phyloP scores from a whole-genome alignment of 2,888 invertebrate genomes.

The Drosophila recens region DNA sequence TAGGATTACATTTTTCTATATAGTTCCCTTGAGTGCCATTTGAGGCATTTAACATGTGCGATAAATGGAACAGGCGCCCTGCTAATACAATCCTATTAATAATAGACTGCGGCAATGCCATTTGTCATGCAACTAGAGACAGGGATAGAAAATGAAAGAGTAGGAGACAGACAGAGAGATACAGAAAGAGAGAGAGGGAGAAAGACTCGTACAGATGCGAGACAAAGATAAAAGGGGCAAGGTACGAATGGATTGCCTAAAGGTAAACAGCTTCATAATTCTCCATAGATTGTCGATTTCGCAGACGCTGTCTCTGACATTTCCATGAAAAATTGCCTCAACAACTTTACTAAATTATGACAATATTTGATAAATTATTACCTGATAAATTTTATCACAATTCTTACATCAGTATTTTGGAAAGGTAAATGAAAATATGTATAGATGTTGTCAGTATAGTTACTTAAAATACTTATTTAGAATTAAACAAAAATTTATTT shows the following conservation, averaged over 20 bases:
- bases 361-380: slow-evolving; percentile 38
- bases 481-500: background rate
- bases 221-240: slow-evolving; percentile 19
- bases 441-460: background rate
- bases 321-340: slow-evolving; percentile 55
- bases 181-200: slow-evolving; percentile 10
- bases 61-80: slow-evolving; percentile 72
- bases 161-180: slow-evolving; percentile 10
- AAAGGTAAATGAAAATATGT: slow-evolving; percentile 4
- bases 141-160: slow-evolving; percentile 1
- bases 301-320: slow-evolving; percentile 49
- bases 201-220: slow-evolving; percentile 5
- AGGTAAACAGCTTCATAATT: slow-evolving; percentile 66
- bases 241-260: slow-evolving; percentile 38
- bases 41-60: slow-evolving; percentile 72
- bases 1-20: slow-evolving; percentile 49
- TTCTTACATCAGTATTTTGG: slow-evolving; percentile 15
- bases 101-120: slow-evolving; percentile 73
- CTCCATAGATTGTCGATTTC: slow-evolving; percentile 63
- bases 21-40: slow-evolving; percentile 75
- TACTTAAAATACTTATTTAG: background rate
- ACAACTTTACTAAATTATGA: slow-evolving; percentile 48
- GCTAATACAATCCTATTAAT: slow-evolving; percentile 76
- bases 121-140: slow-evolving; percentile 63
- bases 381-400: slow-evolving; percentile 55